Evolutionary conservation across 2,888 invertebrate genomes (phyloP), one percentile per base, ranked within the genome.

Genomic region (Sabatieria punctata): DNA sequence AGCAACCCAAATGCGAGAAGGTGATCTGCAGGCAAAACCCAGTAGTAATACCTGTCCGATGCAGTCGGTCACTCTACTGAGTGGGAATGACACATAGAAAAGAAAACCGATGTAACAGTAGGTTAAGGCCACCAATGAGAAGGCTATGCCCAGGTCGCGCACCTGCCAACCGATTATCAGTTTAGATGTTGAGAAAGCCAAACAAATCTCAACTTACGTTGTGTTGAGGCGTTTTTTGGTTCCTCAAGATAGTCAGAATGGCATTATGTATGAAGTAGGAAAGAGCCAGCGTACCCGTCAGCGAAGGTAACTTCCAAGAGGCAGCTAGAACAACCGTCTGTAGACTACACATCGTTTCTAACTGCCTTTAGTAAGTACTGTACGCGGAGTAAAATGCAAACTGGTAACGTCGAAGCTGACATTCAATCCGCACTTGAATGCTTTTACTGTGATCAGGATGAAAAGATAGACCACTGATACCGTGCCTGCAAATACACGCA

Each of bases 251-350:
- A 0, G 84, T 81, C 41, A 86, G 77, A 48, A 88, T 79, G 55
- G 85, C 85, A 61, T 88, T 88, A 68, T 89, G 89, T 54, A 88
- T 84, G 66, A 88, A 89, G 68, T 82, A 84, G 19, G 85, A 85
- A 39, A 89, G 69, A 0, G 85, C 80, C 30, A 73, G 60, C 1
- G 72, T 69, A 21, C 74, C 75, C 8, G 71, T 71, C 36, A 74
- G 58, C 2, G 71, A 69, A 8, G 72, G 71, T 53, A 74, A 74
- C 24, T 67, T 65, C 52, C 58, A 55, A 49, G 64, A 62, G 54
- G 66, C 68, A 44, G 68, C 71, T 72, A 60, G 51, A 65, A 59
- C 40, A 35, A 13, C 8, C 6, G 21, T 21, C 24, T 19, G 18
- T 23, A 27, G 8, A 33, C 33, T 25, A 11, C n/a, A n/a, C n/a